Percentiles rank a stretch among this genome's conserved stretches.
phyloP scores from a whole-genome alignment of 2,888 invertebrate species.

The Andrena hattorfiana region DNA sequence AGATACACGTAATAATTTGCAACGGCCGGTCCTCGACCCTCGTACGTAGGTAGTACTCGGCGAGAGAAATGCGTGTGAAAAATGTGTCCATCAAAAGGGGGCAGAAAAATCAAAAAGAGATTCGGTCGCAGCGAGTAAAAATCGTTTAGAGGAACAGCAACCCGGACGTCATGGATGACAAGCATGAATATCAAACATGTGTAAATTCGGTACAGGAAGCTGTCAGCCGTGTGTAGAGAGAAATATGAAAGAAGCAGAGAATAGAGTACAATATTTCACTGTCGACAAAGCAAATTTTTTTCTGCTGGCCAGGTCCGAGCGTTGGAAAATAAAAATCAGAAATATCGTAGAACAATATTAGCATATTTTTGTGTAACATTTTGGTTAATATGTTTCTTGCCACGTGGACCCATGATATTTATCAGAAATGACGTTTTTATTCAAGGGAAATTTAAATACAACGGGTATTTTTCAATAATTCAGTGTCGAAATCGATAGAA shows the following conservation, averaged over 20 bases:
- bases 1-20: background rate
- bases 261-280: conserved; percentile 32
- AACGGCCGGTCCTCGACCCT: no score
- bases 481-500: no score
- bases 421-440: no score
- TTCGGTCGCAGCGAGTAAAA: conserved; percentile 18
- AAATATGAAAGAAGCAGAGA: conserved; percentile 28
- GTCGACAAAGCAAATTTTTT: conserved; percentile 27
- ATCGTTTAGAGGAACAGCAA: conserved; percentile 40
- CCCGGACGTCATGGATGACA: conserved; percentile 34
- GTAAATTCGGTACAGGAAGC: conserved; percentile 55
- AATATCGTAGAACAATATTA: background rate
- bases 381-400: conserved; percentile 14
- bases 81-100: background rate
- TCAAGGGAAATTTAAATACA: no score
- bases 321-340: background rate
- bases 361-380: conserved; percentile 12
- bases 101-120: background rate
- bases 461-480: no score
- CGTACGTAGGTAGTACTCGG: no score
- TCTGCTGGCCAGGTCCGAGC: background rate
- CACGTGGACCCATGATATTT: no score
- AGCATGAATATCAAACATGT: conserved; percentile 61
- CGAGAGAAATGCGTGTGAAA: background rate
- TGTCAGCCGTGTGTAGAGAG: conserved; percentile 30